Base-by-base conservation (phyloP, 2,113 vertebrate species). In the Amphiprion ocellaris region DNA sequence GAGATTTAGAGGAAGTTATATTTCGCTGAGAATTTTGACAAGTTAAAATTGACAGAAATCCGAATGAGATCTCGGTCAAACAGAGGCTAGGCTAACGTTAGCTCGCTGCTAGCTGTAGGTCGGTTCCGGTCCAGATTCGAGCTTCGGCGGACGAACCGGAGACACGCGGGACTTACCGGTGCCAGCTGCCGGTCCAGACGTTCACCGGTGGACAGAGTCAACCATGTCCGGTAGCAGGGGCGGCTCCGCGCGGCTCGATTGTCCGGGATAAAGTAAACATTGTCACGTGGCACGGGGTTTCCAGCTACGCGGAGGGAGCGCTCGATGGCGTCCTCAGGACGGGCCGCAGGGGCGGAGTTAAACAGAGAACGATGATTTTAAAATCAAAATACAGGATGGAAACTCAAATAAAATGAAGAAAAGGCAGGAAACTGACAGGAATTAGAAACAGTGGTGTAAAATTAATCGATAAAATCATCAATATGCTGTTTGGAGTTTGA, bases 221-320 rank as follows among this genome's bases (percentile, higher is more conserved):
- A 52, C 17, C 74, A 71, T 65, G 56, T 63, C 47, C 17, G 10
- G 16, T 3, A 3, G 0, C 77, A 0, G n/a, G 7, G 15, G 0
- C 5, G 19, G 4, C 70, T 1, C 21, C 21, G 6, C 4, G 17
- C 60, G 10, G n/a, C 64, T 44, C 1, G 61, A 61, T 60, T 55
- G 72, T 56, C 60, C 19, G 1, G 15, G 14, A 10, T 10, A 69
- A 80, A 73, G 77, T 88, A 90, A 91, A 91, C 85, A 92, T 74
- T 72, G 77, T 93, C 91, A 93, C 88, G 89, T 93, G 92, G 58
- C 56, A 11, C 41, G 63, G 74, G 74, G 12, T 15, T 72, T 89
- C 83, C 67, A 7, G 46, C 1, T 26, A 17, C 9, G 16, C 26
- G 1, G 8, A 0, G 12, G 46, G 74, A 56, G 69, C 74, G 84